A percentile compares a stretch with the other conserved stretches of the same genome.
Conservation (phyloP, 2,797 vertebrate species). For the Crax fasciolata region DNA sequence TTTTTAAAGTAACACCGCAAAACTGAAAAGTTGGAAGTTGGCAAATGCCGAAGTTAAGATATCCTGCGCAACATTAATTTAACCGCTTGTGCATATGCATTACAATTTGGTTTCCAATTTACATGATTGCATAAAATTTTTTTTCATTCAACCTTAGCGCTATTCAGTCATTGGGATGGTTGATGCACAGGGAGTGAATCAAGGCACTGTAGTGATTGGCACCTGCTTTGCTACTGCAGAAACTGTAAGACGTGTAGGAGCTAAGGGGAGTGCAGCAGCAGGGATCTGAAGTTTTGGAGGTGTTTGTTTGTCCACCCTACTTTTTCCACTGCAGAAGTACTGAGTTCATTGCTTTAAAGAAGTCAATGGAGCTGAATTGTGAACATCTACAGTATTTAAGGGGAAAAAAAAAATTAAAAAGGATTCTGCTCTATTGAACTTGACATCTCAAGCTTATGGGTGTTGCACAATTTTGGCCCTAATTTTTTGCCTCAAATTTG, state of each 20-base stretch:
- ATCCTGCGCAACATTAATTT: not conserved
- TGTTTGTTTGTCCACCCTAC: not conserved
- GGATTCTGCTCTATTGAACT: not conserved
- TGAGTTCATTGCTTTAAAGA: not conserved
- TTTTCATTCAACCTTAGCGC: not conserved
- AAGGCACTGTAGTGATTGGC: not conserved
- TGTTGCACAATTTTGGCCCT: not conserved
- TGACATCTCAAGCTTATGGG: not conserved
- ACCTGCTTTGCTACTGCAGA: not conserved
- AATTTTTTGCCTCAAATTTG: not conserved
- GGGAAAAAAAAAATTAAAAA: no score
- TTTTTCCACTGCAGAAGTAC: not conserved
- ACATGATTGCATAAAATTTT: not conserved
- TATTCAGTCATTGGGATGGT: not conserved
- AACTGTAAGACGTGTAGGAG: not conserved
- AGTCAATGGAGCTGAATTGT: not conserved
- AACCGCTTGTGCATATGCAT: not conserved
- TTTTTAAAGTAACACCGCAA: not conserved
- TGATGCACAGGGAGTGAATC: not conserved
- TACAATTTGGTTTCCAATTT: not conserved
- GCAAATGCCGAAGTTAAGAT: not conserved
- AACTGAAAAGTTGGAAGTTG: not conserved
- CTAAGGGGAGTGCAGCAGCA: not conserved
- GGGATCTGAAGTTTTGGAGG: not conserved
- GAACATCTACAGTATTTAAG: not conserved